Base-by-base conservation (phyloP, 2,797 vertebrate species). In the Sebastolobus alascanus region DNA sequence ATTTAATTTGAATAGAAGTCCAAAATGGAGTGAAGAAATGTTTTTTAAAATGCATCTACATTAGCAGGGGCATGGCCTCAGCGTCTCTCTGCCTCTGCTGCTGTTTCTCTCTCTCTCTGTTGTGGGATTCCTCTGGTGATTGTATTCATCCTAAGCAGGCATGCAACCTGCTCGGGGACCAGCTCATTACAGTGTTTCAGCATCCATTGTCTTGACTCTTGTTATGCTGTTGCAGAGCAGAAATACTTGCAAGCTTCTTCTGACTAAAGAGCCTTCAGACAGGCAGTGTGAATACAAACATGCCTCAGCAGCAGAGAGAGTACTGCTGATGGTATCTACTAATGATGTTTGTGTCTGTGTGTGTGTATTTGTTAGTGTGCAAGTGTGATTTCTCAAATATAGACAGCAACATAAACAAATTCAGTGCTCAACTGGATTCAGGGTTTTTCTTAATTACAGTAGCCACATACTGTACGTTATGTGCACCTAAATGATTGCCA, bases 111-210 rank as follows among this genome's bases (percentile, higher is more conserved):
- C 4, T 50, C 5, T 54, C n/a, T 75, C 35, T 65, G 16, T 60
- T 66, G n/a, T 69, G 64, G 12, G 55, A 22, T 40, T 72, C 16
- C 69, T 82, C 59, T 68, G 69, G 71, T 61, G 64, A 75, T 77
- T 82, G 61, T 59, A 27, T 78, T 90, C 55, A 58, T 84, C 75
- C 52, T 74, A 35, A 80, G 66, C 75, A 72, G 83, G 61, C 81
- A 85, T 75, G 77, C 55, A 77, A 33, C 72, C 66, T 73, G 80
- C 86, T 82, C 25, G 18, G 75, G 79, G 80, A 89, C 70, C 40
- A 68, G 77, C 87, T 90, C 87, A 88, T 91, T 89, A 88, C 38
- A 54, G 80, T 18, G 31, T 72, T 88, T 82, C 60, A 63, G 75
- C 56, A 70, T 84, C 84, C 78, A 84, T 79, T 87, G 87, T 89